Conservation (phyloP, 2,797 vertebrate genomes). For the Loriculus beryllinus region DNA sequence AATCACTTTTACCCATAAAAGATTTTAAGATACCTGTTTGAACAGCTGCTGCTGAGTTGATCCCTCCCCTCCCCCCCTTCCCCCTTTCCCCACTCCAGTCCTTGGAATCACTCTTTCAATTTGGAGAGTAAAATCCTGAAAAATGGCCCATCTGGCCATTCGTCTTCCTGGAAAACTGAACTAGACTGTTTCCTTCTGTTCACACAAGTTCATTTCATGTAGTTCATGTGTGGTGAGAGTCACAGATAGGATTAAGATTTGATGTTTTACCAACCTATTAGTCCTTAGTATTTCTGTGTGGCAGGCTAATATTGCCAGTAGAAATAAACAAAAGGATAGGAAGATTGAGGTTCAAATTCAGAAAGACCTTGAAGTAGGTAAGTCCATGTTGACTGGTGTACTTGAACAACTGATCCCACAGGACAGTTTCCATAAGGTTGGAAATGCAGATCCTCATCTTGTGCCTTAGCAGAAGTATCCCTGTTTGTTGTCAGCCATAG, state of each 20-base stretch:
- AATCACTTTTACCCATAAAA: conserved; percentile 47
- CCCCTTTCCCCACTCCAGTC: fast-evolving
- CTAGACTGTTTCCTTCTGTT: background rate
- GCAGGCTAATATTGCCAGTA: background rate
- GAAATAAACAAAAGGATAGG: background rate
- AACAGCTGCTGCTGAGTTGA: conserved; percentile 22
- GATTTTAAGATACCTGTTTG: conserved; percentile 42
- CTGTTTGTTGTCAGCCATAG: background rate
- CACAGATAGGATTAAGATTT: background rate
- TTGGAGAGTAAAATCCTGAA: background rate
- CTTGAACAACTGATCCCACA: background rate
- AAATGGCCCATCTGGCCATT: background rate
- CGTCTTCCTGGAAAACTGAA: background rate
- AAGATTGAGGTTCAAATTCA: background rate
- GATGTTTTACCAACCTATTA: background rate
- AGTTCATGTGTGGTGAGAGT: background rate
- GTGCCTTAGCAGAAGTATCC: background rate
- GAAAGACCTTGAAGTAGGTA: background rate
- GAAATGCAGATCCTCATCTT: background rate
- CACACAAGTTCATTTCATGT: background rate
- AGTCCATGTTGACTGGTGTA: background rate
- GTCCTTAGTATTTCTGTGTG: background rate
- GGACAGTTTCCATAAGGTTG: background rate
- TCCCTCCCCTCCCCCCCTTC: fast-evolving
- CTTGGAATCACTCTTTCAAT: background rate